Evolutionary conservation across 2,113 vertebrate genomes (phyloP).

Genomic region (Aspidoscelis tigris): DNA sequence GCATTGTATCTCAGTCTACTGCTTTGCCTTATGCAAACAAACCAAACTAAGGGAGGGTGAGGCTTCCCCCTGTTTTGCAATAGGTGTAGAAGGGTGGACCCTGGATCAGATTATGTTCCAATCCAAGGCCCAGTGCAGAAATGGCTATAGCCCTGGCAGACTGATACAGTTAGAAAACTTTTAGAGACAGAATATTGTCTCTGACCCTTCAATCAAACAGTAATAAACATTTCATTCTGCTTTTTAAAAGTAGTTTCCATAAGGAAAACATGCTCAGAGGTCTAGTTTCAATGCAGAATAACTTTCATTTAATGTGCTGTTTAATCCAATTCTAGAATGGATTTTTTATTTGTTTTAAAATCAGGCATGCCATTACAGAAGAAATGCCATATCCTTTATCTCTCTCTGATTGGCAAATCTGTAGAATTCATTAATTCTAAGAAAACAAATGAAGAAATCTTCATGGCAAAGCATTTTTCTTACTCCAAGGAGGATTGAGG

Average conservation of each 20-base stretch:
- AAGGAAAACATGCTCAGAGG: neutral
- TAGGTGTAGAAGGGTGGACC: too few relatives aligned
- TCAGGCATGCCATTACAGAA: neutral
- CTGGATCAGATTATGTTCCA: too few relatives aligned
- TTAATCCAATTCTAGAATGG: neutral
- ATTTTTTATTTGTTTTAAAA: neutral
- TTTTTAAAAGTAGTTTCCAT: neutral
- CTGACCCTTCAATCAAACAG: neutral
- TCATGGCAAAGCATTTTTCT: neutral
- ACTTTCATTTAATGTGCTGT: slow-evolving; percentile 3
- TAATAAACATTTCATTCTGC: neutral
- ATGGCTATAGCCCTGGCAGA: neutral
- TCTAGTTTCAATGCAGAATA: neutral
- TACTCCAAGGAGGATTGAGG: neutral
- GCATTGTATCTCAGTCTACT: too few relatives aligned
- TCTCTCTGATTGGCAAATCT: slow-evolving; percentile 4
- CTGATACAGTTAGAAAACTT: neutral
- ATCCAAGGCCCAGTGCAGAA: too few relatives aligned
- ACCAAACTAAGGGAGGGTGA: too few relatives aligned
- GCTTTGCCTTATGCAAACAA: too few relatives aligned
- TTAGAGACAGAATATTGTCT: neutral
- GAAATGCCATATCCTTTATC: neutral
- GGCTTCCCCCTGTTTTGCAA: too few relatives aligned
- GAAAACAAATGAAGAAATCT: neutral
- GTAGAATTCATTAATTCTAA: neutral